A percentile compares a stretch with the other conserved stretches of the same genome.
Conservation (phyloP, 2,113 vertebrate species). For the Sebastes schlegelii region DNA sequence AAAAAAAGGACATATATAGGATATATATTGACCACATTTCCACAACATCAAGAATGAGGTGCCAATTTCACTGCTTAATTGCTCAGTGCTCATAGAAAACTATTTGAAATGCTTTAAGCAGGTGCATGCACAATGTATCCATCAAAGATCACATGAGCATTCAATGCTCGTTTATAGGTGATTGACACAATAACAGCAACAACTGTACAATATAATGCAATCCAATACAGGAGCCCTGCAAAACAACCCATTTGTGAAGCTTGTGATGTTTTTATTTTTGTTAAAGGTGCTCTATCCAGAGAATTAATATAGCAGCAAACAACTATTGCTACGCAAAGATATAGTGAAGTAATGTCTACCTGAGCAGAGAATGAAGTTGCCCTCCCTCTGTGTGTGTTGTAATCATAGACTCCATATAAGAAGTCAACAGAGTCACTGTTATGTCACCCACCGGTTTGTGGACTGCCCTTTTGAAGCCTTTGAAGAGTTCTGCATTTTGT, state of each 20-base stretch:
- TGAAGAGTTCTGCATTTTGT: no score
- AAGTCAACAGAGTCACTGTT: no score
- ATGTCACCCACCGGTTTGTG: no score
- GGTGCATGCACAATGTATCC: background rate
- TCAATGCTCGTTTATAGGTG: background rate
- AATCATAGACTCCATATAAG: no score
- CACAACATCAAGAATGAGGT: constrained; percentile 46
- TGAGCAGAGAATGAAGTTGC: no score
- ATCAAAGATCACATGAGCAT: background rate
- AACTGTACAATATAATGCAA: background rate
- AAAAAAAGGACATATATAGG: background rate
- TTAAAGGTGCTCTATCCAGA: background rate
- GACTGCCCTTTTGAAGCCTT: no score
- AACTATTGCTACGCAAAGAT: no score
- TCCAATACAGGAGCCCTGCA: background rate
- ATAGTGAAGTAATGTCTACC: no score
- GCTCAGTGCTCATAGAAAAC: background rate
- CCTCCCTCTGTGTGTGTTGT: no score
- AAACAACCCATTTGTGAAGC: background rate
- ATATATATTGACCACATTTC: constrained; percentile 1
- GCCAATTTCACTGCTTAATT: constrained; percentile 62
- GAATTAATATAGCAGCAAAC: no score
- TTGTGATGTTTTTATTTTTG: background rate
- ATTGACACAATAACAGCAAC: background rate
- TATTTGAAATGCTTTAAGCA: constrained; percentile 11